Conservation (phyloP, 1,140 invertebrate genomes). For the Drosophila ananassae region DNA sequence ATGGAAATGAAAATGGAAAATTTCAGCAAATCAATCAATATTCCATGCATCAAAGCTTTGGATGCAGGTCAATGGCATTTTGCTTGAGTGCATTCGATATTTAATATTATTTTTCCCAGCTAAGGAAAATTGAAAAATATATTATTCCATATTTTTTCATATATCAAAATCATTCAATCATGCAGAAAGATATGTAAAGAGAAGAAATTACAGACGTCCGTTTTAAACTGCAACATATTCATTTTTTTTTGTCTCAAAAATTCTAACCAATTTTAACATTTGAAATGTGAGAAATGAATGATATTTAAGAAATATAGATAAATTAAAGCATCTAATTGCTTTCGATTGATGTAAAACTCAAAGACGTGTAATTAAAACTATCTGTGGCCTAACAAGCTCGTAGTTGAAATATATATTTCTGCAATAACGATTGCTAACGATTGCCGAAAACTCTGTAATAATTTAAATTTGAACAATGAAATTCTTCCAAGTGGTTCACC, state of each 20-base stretch:
- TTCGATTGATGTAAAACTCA: too few relatives aligned
- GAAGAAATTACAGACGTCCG: constrained; percentile 24
- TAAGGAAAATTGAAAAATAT: constrained; percentile 15
- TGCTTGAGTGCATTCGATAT: constrained; percentile 51
- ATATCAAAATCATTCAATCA: constrained; percentile 67
- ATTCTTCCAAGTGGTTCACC: constrained; percentile 21
- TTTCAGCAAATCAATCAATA: constrained; percentile 70
- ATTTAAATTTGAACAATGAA: constrained; percentile 30
- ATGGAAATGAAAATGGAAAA: constrained; percentile 48
- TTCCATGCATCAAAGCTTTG: constrained; percentile 53
- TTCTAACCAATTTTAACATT: constrained; percentile 5
- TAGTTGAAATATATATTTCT: neutral
- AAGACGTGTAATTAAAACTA: too few relatives aligned
- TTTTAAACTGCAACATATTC: constrained; percentile 18
- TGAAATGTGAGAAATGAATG: neutral
- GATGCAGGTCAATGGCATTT: constrained; percentile 67
- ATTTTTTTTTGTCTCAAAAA: constrained; percentile 4
- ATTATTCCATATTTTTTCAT: constrained; percentile 43
- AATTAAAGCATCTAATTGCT: neutral
- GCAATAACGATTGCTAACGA: neutral
- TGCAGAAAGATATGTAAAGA: constrained; percentile 56
- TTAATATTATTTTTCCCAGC: constrained; percentile 50
- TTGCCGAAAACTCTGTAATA: neutral
- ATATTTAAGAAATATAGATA: neutral
- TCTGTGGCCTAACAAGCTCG: neutral